phyloP scores from a whole-genome alignment of 2,113 vertebrate species.

The Herpetotheres cachinnans region DNA sequence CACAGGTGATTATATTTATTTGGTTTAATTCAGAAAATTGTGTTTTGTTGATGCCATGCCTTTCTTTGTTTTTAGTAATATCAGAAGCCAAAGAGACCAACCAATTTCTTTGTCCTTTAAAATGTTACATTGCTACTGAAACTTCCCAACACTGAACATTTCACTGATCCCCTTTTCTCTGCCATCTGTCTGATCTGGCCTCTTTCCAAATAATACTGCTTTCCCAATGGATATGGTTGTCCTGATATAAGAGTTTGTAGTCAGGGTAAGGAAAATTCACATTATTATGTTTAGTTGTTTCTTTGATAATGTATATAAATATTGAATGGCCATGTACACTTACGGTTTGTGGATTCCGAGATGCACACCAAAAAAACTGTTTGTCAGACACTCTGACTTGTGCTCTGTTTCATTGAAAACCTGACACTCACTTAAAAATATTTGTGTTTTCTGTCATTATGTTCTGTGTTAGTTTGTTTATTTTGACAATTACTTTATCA shows the following conservation, averaged over 20 bases:
- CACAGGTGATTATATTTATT: neutral
- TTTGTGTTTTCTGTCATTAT: slow-evolving; percentile 13
- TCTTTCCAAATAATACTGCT: slow-evolving; percentile 78
- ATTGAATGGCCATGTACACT: neutral
- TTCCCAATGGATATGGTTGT: slow-evolving; percentile 77
- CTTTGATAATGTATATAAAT: slow-evolving; percentile 59
- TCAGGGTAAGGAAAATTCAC: slow-evolving; percentile 77
- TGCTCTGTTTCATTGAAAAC: slow-evolving; percentile 46
- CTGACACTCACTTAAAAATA: slow-evolving; percentile 14
- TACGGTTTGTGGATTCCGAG: slow-evolving; percentile 23
- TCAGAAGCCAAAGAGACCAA: slow-evolving; percentile 73
- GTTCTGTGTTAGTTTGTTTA: slow-evolving; percentile 47
- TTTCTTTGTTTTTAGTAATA: slow-evolving; percentile 51
- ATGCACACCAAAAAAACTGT: neutral
- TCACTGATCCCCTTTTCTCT: slow-evolving; percentile 81
- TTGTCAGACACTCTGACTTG: neutral
- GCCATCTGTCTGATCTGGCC: slow-evolving; percentile 90
- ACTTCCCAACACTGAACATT: slow-evolving; percentile 71
- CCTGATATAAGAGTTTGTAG: slow-evolving; percentile 85
- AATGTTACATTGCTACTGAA: slow-evolving; percentile 70
- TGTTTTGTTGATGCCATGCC: neutral
- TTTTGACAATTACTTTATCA: slow-evolving; percentile 50
- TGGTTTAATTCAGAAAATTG: neutral
- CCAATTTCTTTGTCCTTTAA: slow-evolving; percentile 70
- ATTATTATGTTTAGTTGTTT: slow-evolving; percentile 59